Conservation (phyloP, 2,797 vertebrate genomes). For the Picus viridis region DNA sequence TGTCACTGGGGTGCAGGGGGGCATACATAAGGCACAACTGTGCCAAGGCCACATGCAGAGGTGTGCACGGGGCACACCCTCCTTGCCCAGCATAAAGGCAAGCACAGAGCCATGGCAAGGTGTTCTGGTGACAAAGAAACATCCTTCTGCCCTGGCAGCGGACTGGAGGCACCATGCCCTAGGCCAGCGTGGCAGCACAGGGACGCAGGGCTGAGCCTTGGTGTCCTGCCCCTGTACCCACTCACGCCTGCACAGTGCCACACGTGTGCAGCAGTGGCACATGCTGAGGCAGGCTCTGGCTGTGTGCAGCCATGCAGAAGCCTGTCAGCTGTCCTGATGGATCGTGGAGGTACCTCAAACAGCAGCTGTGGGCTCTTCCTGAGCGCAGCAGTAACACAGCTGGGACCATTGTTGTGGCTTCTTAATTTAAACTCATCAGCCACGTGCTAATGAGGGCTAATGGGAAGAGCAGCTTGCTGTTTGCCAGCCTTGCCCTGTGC, state of each 20-base stretch:
- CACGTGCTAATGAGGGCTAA: constrained; percentile 78
- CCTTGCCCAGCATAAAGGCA: neutral
- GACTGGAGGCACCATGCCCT: neutral
- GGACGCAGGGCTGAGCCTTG: neutral
- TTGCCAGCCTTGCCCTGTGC: neutral
- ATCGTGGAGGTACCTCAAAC: constrained; percentile 50
- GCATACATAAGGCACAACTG: fast-evolving
- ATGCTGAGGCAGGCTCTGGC: neutral
- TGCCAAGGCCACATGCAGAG: fast-evolving
- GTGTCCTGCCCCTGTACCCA: neutral
- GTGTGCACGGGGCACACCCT: fast-evolving
- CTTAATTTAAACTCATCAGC: constrained; percentile 74
- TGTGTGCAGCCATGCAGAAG: neutral
- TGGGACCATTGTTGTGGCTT: constrained; percentile 73
- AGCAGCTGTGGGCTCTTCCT: constrained; percentile 67
- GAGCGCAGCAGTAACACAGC: constrained; percentile 63
- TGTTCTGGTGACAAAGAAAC: neutral
- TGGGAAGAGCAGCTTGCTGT: constrained; percentile 51
- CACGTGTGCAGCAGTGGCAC: neutral
- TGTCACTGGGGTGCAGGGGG: neutral
- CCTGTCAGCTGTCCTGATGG: neutral
- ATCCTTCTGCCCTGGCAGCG: neutral
- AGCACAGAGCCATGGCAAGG: fast-evolving
- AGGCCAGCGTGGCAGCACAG: neutral
- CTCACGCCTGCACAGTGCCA: too few relatives aligned